These are phyloP conservation scores for Epirrita christyi DNA, from an alignment of 2,888 invertebrate genomes.

Conservation along the genomic window DNA sequence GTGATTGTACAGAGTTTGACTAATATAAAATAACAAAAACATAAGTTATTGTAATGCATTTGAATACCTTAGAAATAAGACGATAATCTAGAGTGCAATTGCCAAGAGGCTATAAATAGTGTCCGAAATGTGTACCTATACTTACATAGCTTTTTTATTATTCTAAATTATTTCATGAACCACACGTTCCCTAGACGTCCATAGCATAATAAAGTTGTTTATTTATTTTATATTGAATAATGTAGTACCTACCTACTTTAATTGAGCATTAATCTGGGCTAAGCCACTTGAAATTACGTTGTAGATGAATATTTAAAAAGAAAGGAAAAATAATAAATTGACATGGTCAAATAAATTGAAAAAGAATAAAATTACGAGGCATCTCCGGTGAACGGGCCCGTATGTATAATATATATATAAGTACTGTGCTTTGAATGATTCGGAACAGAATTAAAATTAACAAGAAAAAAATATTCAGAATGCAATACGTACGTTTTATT, in stretches of 20 bases:
- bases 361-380: background rate
- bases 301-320: conserved; percentile 1
- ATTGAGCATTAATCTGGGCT: conserved; percentile 13
- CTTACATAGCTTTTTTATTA: background rate
- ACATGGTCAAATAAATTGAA: conserved; percentile 18
- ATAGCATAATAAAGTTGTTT: conserved; percentile 7
- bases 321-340: conserved; percentile 9
- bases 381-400: background rate
- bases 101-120: conserved; percentile 24
- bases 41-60: conserved; percentile 32
- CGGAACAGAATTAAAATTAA: conserved; percentile 52
- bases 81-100: conserved; percentile 19
- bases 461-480: conserved; percentile 39
- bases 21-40: conserved; percentile 16
- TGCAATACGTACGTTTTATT: conserved; percentile 47
- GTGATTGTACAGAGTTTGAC: conserved; percentile 12
- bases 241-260: background rate
- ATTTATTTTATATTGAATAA: background rate
- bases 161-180: background rate
- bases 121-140: background rate
- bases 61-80: conserved; percentile 20
- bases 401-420: too few species aligned
- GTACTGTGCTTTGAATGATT: conserved; percentile 42
- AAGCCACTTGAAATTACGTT: conserved; percentile 8
- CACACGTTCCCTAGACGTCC: conserved; percentile 14